A percentile compares a stretch with the other conserved stretches of the same genome.
Conservation (phyloP, 1,140 invertebrate genomes). For the Caenorhabditis brenneri region DNA sequence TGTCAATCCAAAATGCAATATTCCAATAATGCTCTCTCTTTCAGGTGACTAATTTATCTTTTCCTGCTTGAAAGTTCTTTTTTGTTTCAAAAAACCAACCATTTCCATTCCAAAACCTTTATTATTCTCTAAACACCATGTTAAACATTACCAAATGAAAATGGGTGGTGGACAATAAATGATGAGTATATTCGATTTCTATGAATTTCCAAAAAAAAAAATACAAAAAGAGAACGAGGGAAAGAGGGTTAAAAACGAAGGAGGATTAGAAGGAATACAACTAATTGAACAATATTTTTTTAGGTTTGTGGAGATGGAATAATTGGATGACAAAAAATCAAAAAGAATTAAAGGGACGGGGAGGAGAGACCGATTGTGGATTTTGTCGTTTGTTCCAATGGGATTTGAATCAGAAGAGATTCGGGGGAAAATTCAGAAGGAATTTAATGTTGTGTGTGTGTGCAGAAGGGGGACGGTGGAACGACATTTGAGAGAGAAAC, state of each 20-base stretch:
- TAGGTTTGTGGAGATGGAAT: background rate
- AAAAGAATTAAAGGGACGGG: background rate
- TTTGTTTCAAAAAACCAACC: background rate
- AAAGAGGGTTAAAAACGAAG: background rate
- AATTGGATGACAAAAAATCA: too few relatives aligned
- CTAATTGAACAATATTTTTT: background rate
- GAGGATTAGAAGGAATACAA: background rate
- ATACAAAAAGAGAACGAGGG: background rate
- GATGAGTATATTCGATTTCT: background rate
- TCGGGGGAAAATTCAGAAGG: background rate
- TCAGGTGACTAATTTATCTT: too few relatives aligned
- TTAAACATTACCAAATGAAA: too few relatives aligned
- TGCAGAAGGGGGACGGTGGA: too few relatives aligned
- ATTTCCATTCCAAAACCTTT: slow-evolving; percentile 27
- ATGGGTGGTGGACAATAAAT: background rate
- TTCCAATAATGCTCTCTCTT: too few relatives aligned
- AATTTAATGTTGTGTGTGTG: too few relatives aligned
- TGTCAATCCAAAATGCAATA: too few relatives aligned
- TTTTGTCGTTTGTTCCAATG: too few relatives aligned
- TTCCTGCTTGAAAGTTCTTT: too few relatives aligned
- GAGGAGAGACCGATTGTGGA: slow-evolving; percentile 14
- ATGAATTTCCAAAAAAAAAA: background rate
- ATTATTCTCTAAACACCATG: background rate
- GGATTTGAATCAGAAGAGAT: background rate
- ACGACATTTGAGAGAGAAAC: too few relatives aligned